Percentiles rank a stretch among this genome's conserved stretches.
These are phyloP conservation scores for Alosa sapidissima DNA, from an alignment of 2,797 vertebrate species.

Conservation along the genomic window DNA sequence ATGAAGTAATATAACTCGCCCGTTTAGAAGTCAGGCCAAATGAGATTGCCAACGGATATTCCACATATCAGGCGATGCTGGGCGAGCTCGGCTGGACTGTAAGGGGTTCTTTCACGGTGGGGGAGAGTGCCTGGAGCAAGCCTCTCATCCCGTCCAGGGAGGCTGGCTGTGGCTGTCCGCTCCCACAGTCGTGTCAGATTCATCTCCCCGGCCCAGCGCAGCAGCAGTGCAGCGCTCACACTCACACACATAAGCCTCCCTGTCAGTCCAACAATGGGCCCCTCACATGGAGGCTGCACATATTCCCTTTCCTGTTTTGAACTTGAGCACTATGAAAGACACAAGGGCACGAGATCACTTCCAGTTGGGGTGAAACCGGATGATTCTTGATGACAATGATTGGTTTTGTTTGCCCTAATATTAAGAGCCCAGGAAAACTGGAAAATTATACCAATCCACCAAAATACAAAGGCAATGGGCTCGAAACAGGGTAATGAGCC, in stretches of 20 bases:
- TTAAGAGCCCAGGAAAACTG: neutral
- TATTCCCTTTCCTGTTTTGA: slow-evolving; percentile 17
- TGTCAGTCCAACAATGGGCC: neutral
- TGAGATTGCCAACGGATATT: neutral
- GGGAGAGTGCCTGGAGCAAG: neutral
- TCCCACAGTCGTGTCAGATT: neutral
- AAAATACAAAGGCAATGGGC: neutral
- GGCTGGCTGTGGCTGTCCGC: neutral
- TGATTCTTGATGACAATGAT: neutral
- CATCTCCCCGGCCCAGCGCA: neutral
- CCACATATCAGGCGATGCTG: neutral
- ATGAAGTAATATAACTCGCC: neutral
- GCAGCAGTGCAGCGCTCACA: neutral
- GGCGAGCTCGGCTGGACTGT: neutral
- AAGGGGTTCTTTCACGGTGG: neutral
- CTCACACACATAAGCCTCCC: neutral
- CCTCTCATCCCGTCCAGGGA: neutral
- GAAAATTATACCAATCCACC: neutral
- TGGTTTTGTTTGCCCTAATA: neutral
- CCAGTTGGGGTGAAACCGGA: neutral
- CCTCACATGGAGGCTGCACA: neutral
- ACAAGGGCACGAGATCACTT: neutral
- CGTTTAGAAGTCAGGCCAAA: neutral
- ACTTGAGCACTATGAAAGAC: neutral
- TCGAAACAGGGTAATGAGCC: neutral